Conservation (phyloP, 2,113 vertebrate genomes). For the Taurulus bubalis region DNA sequence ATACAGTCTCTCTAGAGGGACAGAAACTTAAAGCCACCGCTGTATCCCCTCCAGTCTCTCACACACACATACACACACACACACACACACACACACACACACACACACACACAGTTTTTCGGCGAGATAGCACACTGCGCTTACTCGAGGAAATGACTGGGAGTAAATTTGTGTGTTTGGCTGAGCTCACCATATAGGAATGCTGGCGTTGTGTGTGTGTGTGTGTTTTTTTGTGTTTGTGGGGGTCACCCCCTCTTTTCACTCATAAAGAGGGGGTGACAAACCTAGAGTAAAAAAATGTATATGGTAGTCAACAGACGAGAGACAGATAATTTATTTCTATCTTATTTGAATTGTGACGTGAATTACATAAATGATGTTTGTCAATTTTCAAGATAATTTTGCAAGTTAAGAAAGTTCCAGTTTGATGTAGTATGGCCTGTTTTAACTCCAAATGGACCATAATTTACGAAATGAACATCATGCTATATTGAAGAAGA, state of each 20-base stretch:
- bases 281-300: no score
- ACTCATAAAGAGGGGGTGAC: conserved; percentile 16
- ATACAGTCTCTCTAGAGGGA: not conserved
- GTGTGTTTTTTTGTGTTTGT: not conserved
- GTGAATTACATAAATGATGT: no score
- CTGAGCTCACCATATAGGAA: conserved; percentile 77
- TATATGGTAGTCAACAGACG: no score
- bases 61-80: not conserved
- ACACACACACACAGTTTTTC: conserved; percentile 13
- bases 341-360: no score
- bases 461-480: no score
- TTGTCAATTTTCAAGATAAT: no score
- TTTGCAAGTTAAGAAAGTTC: no score
- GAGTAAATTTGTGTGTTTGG: conserved; percentile 39
- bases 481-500: no score
- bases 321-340: no score
- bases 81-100: conserved; percentile 7
- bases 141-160: conserved; percentile 39
- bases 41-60: conserved; percentile 1
- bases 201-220: conserved; percentile 44
- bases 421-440: no score
- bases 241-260: no score
- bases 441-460: no score
- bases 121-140: conserved; percentile 23
- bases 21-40: conserved; percentile 6